Conservation (phyloP, 1,140 invertebrate genomes). For the Papilio aristodemus region DNA sequence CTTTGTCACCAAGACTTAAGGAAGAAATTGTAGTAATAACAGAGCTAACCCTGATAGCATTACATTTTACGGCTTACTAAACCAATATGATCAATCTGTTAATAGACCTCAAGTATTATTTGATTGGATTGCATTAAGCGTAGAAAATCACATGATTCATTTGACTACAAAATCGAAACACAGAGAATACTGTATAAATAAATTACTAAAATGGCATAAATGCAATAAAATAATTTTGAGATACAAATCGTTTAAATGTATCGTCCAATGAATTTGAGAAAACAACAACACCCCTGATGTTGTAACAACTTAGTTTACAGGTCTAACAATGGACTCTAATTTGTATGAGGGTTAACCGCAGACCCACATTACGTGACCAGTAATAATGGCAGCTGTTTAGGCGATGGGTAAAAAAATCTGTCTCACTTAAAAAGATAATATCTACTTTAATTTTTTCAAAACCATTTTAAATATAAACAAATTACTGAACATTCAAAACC, state of each 20-base stretch:
- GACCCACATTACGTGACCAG: constrained; percentile 31
- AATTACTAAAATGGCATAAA: background rate
- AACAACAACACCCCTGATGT: background rate
- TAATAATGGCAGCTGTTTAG: constrained; percentile 28
- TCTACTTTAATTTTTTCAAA: background rate
- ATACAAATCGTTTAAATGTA: background rate
- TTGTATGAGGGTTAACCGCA: constrained; percentile 29
- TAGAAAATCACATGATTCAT: too few relatives aligned
- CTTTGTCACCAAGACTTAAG: too few relatives aligned
- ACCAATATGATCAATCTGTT: too few relatives aligned
- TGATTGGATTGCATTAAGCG: too few relatives aligned
- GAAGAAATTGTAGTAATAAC: too few relatives aligned
- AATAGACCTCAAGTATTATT: too few relatives aligned
- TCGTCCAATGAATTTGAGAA: constrained; percentile 15
- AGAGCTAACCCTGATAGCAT: too few relatives aligned
- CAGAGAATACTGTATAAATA: background rate
- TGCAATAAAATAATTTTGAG: background rate
- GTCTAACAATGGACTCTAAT: constrained; percentile 29
- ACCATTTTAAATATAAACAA: too few relatives aligned
- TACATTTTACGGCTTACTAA: too few relatives aligned
- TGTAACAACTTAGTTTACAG: constrained; percentile 34
- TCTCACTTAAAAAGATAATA: background rate
- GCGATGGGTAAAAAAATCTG: background rate
- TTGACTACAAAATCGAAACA: too few relatives aligned
- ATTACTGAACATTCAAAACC: too few relatives aligned